Evolutionary conservation across 1,140 invertebrate species (phyloP), one percentile per base, ranked within the genome.

Genomic region (Drosophila takahashii): DNA sequence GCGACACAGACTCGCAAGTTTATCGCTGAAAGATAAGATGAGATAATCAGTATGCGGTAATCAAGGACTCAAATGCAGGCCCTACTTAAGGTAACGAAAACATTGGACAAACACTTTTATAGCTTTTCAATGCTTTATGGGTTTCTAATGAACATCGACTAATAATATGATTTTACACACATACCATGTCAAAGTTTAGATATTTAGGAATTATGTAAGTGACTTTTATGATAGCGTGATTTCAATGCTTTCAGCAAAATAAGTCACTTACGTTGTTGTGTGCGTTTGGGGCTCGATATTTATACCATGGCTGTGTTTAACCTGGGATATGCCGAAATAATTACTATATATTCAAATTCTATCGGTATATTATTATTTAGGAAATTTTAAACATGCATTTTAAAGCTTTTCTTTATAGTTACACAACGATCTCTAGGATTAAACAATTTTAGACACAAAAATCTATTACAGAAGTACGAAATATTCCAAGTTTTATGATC

Each of bases 1-100:
- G 32, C 91, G 89, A 59, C 91, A 92, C 53, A 92, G 54, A 59
- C 81, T 92, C 47, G 90, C 83, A 67, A 92, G 56, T 75, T 92
- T 92, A 73, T 92, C 90, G 57, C 85, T 91, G 50, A 16, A 75
- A 64, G 10, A 93, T 90, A 1, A 50, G 44, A 44, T 9, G 36
- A 39, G 6, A 6, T 22, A 42, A 48, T 62, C 27, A 62, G 26
- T 59, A 10, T 11, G 6, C 1, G 26, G 13, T 4, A 15, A 41
- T 22, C 5, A 18, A 9, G 16, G 9, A 61, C n/a, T 2, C 16
- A 32, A 34, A 9, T 34, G 9, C 10, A 18, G 15, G 16, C 29
- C 48, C 48, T 51, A 18, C 48, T 51, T 51, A 34, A 34, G 6
- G 7, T 32, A 34, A 32, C 48, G 5, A 34, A 34, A 51, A 34